Evolutionary conservation across 2,797 vertebrate genomes (phyloP).

Genomic region (Acipenser ruthenus): DNA sequence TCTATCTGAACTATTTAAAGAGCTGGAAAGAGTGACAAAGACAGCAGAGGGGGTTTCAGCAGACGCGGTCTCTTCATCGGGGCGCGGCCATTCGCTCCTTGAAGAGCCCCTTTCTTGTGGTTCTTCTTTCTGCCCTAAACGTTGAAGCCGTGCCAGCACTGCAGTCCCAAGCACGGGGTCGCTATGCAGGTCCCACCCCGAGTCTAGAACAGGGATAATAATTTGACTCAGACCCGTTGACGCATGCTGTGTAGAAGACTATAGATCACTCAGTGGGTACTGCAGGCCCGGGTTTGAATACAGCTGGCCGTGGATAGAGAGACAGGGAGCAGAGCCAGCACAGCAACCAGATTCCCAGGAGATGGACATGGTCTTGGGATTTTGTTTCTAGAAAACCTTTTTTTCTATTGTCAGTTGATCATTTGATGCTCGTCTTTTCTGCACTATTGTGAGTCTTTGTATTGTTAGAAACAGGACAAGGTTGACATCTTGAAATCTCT

Average conservation of each 20-base stretch:
- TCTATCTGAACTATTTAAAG: conserved; percentile 33
- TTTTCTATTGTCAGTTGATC: no score
- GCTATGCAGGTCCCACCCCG: neutral
- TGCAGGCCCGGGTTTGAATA: conserved; percentile 11
- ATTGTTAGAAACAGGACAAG: no score
- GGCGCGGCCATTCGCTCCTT: conserved; percentile 58
- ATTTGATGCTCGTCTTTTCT: no score
- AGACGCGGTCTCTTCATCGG: conserved; percentile 65
- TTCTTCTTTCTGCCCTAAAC: conserved; percentile 51
- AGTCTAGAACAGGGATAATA: neutral
- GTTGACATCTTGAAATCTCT: no score
- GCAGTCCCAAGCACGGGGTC: conserved; percentile 23
- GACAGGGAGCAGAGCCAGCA: no score
- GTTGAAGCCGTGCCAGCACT: conserved; percentile 69
- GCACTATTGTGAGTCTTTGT: no score
- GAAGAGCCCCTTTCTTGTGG: conserved; percentile 48
- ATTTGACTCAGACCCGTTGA: conserved; percentile 27
- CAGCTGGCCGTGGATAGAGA: no score
- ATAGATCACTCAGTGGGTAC: conserved; percentile 43
- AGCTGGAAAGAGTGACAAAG: conserved; percentile 59
- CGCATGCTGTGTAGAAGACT: conserved; percentile 25
- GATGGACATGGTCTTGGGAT: no score
- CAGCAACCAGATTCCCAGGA: no score
- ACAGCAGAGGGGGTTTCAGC: conserved; percentile 58
- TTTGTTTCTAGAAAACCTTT: no score